Base-by-base conservation (phyloP, 2,888 invertebrate species). In the Drymonia ruficornis region DNA sequence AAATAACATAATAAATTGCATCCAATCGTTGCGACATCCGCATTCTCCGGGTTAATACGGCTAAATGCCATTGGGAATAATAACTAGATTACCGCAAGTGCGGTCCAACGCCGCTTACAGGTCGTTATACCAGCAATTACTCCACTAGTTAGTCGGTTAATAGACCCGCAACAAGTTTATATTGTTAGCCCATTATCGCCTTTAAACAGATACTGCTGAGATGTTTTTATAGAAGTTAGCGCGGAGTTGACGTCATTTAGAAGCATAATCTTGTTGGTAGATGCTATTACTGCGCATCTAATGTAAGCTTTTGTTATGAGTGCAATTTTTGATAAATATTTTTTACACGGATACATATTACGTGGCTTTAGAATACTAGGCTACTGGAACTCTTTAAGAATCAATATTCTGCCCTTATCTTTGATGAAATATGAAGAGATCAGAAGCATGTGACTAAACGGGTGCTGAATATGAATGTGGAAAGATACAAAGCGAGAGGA, bases 81-180 rank as follows among this genome's bases (percentile, higher is more conserved):
- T 47, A 58, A 56, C 51, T 51, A 58, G 58, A 61, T 64, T 52
- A 58, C 40, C 46, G 49, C 45, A 61, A 65, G 59, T 42, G 50
- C 15, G 18, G 55, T 46, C 19, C 45, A 54, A 56, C 28, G 31
- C 49, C 44, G 63, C 53, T 61, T 48, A 47, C 54, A 40, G 51
- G 62, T 61, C 56, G 49, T 61, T 62, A 59, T 45, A 45, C 55
- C 53, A 53, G 51, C 64, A 73, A 67, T 67, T 69, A 60, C 63
- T 65, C 50, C 43, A 51, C 55, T 56, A 55, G 55, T 60, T 56
- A 54, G 58, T 51, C 47, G 60, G 56, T 48, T 67, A 66, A 65
- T 63, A 62, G 56, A 58, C 49, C 59, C 55, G 61, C 70, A 65
- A 60, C 68, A 63, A 72, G 63, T 65, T 59, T 50, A 52, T 62